Evolutionary conservation across 2,113 vertebrate genomes (phyloP).

Genomic region (Heterotilapia buettikoferi): DNA sequence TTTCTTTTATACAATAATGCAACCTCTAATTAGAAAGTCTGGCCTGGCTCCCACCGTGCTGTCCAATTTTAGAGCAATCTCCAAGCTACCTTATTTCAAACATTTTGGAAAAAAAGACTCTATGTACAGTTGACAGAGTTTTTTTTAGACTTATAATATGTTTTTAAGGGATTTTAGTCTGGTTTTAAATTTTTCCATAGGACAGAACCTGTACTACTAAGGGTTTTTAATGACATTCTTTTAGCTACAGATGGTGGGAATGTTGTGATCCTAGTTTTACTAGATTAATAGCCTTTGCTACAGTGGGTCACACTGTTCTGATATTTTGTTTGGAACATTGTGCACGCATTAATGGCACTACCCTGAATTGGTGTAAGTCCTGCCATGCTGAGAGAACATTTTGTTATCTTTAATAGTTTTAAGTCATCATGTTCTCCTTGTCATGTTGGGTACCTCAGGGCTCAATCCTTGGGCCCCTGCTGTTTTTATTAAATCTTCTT

Average conservation of each 20-base stretch:
- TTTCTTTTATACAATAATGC: too few species aligned
- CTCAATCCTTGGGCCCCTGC: too few species aligned
- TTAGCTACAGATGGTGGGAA: background rate
- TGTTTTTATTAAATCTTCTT: too few species aligned
- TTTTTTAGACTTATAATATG: background rate
- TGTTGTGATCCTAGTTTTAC: background rate
- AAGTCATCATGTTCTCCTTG: background rate
- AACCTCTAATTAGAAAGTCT: accelerated
- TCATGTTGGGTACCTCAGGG: background rate
- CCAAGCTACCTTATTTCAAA: background rate
- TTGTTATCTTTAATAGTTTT: background rate
- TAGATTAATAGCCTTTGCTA: background rate
- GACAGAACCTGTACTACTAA: background rate
- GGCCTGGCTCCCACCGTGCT: accelerated
- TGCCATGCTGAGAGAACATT: background rate
- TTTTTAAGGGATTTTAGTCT: background rate
- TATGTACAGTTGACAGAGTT: too few species aligned
- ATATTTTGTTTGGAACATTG: background rate
- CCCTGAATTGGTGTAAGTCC: background rate
- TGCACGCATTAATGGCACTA: background rate
- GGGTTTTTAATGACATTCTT: background rate
- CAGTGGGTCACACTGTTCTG: background rate
- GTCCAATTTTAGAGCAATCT: background rate
- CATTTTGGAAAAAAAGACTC: accelerated
- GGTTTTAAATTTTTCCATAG: accelerated